A percentile compares a stretch with the other conserved stretches of the same genome.
phyloP scores from a whole-genome alignment of 2,797 vertebrate species.

The Cossypha niveicapilla region DNA sequence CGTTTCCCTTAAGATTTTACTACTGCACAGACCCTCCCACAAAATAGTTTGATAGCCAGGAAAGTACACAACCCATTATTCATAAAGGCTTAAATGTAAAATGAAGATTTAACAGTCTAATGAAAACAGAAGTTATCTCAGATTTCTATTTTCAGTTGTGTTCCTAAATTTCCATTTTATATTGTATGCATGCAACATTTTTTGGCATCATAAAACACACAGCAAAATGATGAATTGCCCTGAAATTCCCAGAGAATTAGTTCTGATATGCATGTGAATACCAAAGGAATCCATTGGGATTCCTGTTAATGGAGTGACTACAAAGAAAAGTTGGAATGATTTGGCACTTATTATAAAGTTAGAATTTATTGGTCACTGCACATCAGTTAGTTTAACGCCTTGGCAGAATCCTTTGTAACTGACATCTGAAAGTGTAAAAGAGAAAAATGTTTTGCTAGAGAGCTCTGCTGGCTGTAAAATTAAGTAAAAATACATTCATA shows the following conservation, averaged over 20 bases:
- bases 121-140: background rate
- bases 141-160: background rate
- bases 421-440: slow-evolving; percentile 5
- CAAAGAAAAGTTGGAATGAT: slow-evolving; percentile 33
- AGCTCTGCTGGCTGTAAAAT: background rate
- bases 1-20: background rate
- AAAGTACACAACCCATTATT: background rate
- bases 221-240: slow-evolving; percentile 39
- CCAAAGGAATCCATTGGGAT: background rate
- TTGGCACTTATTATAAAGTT: slow-evolving; percentile 37
- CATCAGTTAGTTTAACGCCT: background rate
- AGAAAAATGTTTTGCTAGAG: background rate
- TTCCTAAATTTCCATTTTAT: slow-evolving; percentile 4
- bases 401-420: slow-evolving; percentile 23
- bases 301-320: slow-evolving; percentile 42
- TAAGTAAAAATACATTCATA: background rate
- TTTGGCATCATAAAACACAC: slow-evolving; percentile 13
- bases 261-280: slow-evolving; percentile 51
- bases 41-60: background rate
- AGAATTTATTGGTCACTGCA: slow-evolving; percentile 44
- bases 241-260: slow-evolving; percentile 56
- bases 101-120: background rate
- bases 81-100: background rate
- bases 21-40: background rate
- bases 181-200: background rate